These are phyloP conservation scores for Scartelaos histophorus DNA, from an alignment of 2,113 vertebrate species.

Conservation along the genomic window DNA sequence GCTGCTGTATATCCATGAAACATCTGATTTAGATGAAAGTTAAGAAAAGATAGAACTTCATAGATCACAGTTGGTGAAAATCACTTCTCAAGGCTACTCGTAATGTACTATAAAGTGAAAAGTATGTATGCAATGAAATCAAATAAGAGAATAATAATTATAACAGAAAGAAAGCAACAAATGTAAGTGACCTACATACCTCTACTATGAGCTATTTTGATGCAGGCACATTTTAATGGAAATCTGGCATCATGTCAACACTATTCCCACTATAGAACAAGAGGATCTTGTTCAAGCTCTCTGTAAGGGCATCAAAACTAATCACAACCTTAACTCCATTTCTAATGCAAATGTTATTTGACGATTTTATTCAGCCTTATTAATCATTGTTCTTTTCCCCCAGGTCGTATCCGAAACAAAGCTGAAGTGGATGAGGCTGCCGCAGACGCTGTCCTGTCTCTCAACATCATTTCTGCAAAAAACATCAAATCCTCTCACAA, in stretches of 20 bases:
- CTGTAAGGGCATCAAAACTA: too few relatives aligned
- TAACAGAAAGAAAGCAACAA: too few relatives aligned
- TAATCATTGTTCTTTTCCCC: background rate
- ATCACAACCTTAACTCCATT: background rate
- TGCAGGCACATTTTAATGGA: too few relatives aligned
- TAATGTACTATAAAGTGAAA: background rate
- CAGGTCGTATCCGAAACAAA: constrained; percentile 93
- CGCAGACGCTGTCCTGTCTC: constrained; percentile 89
- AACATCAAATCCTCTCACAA: constrained; percentile 94
- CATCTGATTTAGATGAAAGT: background rate
- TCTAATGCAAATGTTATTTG: background rate
- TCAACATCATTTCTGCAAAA: constrained; percentile 98
- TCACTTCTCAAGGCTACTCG: background rate
- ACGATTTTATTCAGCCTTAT: background rate
- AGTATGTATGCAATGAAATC: too few relatives aligned
- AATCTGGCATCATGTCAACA: too few relatives aligned
- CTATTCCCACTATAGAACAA: too few relatives aligned
- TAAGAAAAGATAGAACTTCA: background rate
- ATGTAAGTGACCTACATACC: too few relatives aligned
- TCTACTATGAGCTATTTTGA: too few relatives aligned
- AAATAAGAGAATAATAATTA: too few relatives aligned
- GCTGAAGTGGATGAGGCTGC: constrained; percentile 90
- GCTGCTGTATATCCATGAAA: background rate
- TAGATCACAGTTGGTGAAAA: background rate
- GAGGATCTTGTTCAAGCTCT: too few relatives aligned